These are phyloP conservation scores for Drosophila cognata DNA, from an alignment of 2,888 invertebrate genomes.

Conservation along the genomic window DNA sequence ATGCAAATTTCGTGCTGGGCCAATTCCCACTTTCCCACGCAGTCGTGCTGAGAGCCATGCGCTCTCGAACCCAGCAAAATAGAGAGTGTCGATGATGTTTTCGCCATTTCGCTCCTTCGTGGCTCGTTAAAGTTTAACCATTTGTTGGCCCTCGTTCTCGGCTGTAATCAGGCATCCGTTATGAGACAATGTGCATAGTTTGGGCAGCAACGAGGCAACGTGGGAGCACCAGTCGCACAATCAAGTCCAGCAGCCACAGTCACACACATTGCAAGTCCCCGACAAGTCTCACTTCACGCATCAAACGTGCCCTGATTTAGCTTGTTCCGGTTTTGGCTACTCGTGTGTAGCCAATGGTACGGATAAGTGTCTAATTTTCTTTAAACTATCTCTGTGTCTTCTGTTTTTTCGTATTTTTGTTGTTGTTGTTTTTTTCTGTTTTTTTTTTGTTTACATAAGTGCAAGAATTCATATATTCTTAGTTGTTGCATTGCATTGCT, in stretches of 20 bases:
- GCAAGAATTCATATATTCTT: slow-evolving; percentile 3
- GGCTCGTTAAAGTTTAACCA: slow-evolving; percentile 65
- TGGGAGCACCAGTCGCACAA: slow-evolving; percentile 60
- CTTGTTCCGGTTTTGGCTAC: slow-evolving; percentile 63
- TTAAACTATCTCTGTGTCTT: slow-evolving; percentile 28
- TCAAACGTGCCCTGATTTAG: slow-evolving; percentile 66
- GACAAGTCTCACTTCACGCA: slow-evolving; percentile 62
- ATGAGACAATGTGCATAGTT: slow-evolving; percentile 66
- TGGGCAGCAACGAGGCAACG: slow-evolving; percentile 41
- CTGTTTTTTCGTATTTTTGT: not conserved
- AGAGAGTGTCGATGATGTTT: slow-evolving; percentile 32
- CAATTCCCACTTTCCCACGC: slow-evolving; percentile 55
- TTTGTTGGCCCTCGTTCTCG: slow-evolving; percentile 59
- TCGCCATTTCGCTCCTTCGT: slow-evolving; percentile 40
- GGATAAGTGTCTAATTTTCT: slow-evolving; percentile 39
- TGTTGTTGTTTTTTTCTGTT: slow-evolving; percentile 4
- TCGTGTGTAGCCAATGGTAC: slow-evolving; percentile 61
- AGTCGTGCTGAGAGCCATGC: slow-evolving; percentile 47
- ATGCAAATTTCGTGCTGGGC: slow-evolving; percentile 40
- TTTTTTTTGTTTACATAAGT: slow-evolving; percentile 29
- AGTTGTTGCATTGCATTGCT: slow-evolving; percentile 25
- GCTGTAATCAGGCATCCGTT: slow-evolving; percentile 65
- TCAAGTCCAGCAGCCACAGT: slow-evolving; percentile 67
- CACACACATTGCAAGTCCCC: slow-evolving; percentile 64
- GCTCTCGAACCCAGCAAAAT: slow-evolving; percentile 17